Conservation (phyloP, 2,113 vertebrate species). For the Lasiurus cinereus region DNA sequence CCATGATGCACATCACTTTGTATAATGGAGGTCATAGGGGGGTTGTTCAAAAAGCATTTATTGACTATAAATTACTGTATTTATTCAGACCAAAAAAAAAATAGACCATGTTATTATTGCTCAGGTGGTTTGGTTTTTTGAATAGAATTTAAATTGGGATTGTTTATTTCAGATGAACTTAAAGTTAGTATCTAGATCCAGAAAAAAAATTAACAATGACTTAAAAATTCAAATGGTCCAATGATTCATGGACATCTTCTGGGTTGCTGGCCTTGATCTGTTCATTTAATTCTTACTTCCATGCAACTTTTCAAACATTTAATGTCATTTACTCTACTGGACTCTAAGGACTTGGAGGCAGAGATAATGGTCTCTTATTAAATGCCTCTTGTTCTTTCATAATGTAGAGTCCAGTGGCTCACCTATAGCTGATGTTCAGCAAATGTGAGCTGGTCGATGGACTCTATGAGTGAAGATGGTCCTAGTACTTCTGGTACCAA, state of each 20-base stretch:
- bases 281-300: constrained; percentile 21
- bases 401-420: not conserved
- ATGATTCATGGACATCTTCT: not conserved
- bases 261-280: not conserved
- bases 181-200: not conserved
- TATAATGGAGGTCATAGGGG: not conserved
- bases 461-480: not conserved
- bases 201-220: not conserved
- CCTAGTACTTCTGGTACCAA: not conserved
- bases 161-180: not conserved
- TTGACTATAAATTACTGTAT: not conserved
- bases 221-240: constrained; percentile 24
- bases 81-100: not conserved
- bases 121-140: not conserved
- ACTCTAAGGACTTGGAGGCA: not conserved
- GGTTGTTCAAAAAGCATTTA: not conserved
- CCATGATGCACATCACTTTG: not conserved
- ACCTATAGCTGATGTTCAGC: not conserved
- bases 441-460: not conserved
- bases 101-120: not conserved
- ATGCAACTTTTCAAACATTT: not conserved
- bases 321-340: not conserved
- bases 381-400: not conserved
- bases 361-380: not conserved
- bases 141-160: not conserved